Evolutionary conservation across 53 echinoderm and acorn worm species (phyloP).

Genomic region (Paracentrotus lividus): DNA sequence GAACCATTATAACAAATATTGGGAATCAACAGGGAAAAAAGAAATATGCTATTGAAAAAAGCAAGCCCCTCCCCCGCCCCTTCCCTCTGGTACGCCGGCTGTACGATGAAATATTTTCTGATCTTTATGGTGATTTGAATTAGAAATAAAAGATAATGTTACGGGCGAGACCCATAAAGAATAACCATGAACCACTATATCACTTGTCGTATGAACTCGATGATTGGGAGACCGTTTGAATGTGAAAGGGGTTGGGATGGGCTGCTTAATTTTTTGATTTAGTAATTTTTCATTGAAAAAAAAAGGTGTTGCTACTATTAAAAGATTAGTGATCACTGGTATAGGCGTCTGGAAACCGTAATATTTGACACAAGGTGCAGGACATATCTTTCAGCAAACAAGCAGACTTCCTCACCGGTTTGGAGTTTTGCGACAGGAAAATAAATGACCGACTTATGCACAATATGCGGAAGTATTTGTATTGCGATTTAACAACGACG

Average conservation of each 20-base stretch:
- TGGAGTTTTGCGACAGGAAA: constrained; percentile 25
- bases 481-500: neutral
- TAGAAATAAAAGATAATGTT: no score
- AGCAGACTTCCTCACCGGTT: neutral
- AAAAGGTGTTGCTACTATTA: neutral
- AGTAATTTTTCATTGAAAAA: no score
- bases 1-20: no score
- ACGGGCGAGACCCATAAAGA: no score
- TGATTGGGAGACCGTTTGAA: neutral
- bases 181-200: neutral
- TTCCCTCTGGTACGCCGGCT: no score
- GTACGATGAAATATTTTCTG: no score
- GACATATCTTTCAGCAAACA: constrained; percentile 4
- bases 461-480: neutral
- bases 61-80: no score
- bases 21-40: no score
- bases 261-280: no score
- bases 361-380: constrained; percentile 7
- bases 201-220: neutral
- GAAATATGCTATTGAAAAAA: no score
- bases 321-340: neutral
- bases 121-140: no score
- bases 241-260: neutral
- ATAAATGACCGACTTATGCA: neutral
- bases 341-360: neutral